Conservation (phyloP, 2,797 vertebrate species). For the Dendrocincla fuliginosa region DNA sequence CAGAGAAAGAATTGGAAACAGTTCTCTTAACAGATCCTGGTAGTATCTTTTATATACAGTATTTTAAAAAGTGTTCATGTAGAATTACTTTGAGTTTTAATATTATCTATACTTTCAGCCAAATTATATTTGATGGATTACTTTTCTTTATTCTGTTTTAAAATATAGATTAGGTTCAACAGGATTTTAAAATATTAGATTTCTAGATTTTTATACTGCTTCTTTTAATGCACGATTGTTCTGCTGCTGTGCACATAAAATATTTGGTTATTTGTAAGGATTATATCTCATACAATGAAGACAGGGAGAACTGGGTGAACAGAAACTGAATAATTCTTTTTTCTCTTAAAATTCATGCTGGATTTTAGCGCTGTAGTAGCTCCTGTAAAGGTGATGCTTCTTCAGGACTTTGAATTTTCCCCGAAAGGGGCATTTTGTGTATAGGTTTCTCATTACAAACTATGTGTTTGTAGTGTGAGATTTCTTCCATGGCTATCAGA, state of each 20-base stretch:
- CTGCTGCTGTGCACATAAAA: not conserved
- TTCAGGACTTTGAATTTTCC: not conserved
- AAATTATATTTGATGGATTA: not conserved
- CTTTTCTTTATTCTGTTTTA: not conserved
- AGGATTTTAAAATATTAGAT: not conserved
- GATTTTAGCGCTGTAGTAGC: not conserved
- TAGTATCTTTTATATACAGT: not conserved
- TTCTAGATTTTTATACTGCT: not conserved
- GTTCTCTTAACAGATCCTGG: not conserved
- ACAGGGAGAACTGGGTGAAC: not conserved
- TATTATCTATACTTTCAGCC: not conserved
- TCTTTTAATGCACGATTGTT: not conserved
- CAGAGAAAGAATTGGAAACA: not conserved
- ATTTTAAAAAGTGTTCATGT: not conserved
- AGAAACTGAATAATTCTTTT: not conserved
- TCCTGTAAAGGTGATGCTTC: not conserved
- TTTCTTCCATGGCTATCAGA: not conserved
- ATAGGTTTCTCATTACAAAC: not conserved
- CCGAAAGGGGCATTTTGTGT: not conserved
- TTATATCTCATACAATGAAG: not conserved
- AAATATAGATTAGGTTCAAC: not conserved
- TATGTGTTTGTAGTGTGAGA: not conserved
- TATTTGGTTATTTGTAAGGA: not conserved
- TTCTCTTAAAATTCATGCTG: not conserved
- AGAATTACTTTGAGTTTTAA: not conserved